Base-by-base conservation (phyloP, 1,140 invertebrate genomes). In the Drosophila prosaltans region DNA sequence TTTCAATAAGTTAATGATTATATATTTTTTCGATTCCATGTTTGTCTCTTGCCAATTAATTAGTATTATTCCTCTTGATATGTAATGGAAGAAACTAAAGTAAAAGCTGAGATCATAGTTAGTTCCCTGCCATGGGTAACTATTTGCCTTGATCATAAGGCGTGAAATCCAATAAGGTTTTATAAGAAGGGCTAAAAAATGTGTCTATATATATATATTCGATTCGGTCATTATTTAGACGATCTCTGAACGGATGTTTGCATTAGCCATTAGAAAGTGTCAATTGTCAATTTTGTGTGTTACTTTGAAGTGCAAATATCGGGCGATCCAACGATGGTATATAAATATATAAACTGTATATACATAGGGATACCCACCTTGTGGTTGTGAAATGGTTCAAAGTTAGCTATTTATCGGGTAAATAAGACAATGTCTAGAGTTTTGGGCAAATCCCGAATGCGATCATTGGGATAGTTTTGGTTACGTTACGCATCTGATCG, bases 31-130 rank as follows among this genome's bases (percentile, higher is more conserved):
- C 28, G 4, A 16, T 16, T 30, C 28, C 4, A 36, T 2, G 6
- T 36, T 5, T 4, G 32, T 4, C 6, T 5, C 6, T 26, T 40
- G 28, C 51, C 41, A 59, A 68, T 59, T 63, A 59, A 24, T 1
- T 39, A n/a, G 57, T 24, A 59, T 39, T 36, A 36, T 36, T 6
- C 6, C 3, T 1, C 3, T 36, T 36, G 32, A 5, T 36, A 36
- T 36, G 3, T 36, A 36, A 4, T 36, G 1, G 24, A 39, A 40
- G 61, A 75, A 60, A 45, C 43, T 64, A 72, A 69, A 51, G 69
- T 67, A 73, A 80, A 54, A 40, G 57, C 45, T 84, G 81, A 84
- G 78, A 70, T 84, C 81, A 84, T 85, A 28, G 59, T 16, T 41
- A 9, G 8, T 43, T 36, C 4, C 16, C 16, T 16, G 16, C 0